A percentile compares a stretch with the other conserved stretches of the same genome.
These are phyloP conservation scores for Tarsius wallacei DNA, from an alignment of 2,797 vertebrate genomes.

Conservation along the genomic window DNA sequence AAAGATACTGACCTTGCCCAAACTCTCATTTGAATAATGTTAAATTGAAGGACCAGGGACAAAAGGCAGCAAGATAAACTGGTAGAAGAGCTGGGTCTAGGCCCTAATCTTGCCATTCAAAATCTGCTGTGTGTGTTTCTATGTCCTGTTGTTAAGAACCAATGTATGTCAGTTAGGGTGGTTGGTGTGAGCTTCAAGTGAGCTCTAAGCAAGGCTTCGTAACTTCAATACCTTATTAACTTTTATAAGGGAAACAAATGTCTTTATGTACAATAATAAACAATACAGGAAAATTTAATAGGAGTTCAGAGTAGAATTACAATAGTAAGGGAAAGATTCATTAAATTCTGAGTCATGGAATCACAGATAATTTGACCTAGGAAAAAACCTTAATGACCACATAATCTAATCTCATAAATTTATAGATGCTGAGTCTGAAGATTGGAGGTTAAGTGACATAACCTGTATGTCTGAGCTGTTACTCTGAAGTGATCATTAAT, in stretches of 20 bases:
- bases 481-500: background rate
- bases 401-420: conserved; percentile 20
- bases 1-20: background rate
- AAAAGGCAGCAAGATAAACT: background rate
- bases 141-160: background rate
- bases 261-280: conserved; percentile 23
- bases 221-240: background rate
- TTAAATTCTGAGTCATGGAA: conserved; percentile 37
- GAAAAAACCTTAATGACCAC: conserved; percentile 66
- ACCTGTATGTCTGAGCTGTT: background rate
- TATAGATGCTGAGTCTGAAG: conserved; percentile 24
- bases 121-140: background rate
- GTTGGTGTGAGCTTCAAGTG: background rate
- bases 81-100: background rate
- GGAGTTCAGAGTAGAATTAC: background rate
- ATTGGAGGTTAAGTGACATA: background rate
- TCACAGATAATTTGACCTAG: conserved; percentile 42
- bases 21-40: background rate
- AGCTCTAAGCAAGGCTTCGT: background rate
- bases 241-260: conserved; percentile 42
- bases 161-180: background rate
- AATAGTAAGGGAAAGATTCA: background rate
- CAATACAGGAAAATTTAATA: conserved; percentile 52
- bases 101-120: background rate
- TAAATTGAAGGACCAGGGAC: background rate